phyloP scores from a whole-genome alignment of 2,113 vertebrate species.

The Colius striatus region DNA sequence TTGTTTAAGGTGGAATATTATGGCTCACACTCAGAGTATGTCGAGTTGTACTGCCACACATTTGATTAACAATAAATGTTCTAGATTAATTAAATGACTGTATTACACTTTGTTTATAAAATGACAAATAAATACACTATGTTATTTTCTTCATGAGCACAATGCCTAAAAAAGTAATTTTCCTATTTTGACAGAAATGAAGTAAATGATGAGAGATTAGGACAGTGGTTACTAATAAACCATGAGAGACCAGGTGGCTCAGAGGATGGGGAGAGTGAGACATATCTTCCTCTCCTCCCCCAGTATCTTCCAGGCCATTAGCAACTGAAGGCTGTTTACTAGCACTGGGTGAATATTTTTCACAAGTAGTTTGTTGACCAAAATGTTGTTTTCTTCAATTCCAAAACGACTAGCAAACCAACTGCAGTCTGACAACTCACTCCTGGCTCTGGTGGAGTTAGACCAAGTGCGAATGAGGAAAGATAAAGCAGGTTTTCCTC shows the following conservation, averaged over 20 bases:
- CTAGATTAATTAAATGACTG: background rate
- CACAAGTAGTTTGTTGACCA: background rate
- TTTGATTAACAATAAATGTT: background rate
- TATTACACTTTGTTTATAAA: background rate
- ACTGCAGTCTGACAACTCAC: background rate
- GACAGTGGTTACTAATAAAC: background rate
- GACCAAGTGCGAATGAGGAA: accelerated
- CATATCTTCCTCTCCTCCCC: background rate
- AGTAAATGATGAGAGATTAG: background rate
- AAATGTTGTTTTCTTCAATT: background rate
- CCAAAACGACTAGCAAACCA: background rate
- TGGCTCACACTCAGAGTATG: background rate
- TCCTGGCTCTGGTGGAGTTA: background rate
- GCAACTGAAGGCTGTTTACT: background rate
- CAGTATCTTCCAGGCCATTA: background rate
- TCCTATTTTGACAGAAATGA: background rate
- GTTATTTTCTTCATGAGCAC: background rate
- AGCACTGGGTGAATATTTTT: background rate
- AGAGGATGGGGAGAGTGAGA: background rate
- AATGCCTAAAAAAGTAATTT: background rate
- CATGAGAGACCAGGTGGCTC: background rate
- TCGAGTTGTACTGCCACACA: accelerated
- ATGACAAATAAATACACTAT: background rate
- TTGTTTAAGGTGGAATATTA: background rate
- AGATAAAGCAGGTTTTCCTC: background rate